phyloP scores from a whole-genome alignment of 1,140 invertebrate species.

The Hesperophylax magnus region DNA sequence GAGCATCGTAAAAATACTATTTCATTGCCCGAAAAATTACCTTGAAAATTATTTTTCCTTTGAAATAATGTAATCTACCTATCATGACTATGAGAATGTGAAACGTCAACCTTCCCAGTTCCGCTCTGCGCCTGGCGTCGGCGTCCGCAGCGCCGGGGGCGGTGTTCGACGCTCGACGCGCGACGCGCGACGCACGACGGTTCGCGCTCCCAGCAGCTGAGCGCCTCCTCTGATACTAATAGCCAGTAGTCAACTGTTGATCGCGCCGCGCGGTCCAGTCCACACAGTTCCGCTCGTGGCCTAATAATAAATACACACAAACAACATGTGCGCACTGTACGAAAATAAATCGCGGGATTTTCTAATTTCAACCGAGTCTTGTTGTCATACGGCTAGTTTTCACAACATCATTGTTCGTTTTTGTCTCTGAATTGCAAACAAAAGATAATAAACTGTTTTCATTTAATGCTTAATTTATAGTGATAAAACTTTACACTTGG shows the following conservation, averaged over 20 bases:
- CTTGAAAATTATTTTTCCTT: too few relatives aligned
- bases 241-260: conserved; percentile 41
- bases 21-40: too few relatives aligned
- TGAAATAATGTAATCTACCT: too few relatives aligned
- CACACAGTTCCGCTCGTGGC: not conserved
- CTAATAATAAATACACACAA: conserved; percentile 3
- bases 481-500: too few relatives aligned
- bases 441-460: not conserved
- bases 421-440: not conserved
- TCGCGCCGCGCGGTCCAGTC: conserved; percentile 34
- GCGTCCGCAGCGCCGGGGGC: conserved; percentile 18
- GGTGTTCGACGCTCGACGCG: too few relatives aligned
- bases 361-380: not conserved
- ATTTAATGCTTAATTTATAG: too few relatives aligned
- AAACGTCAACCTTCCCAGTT: not conserved
- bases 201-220: not conserved
- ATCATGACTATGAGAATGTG: too few relatives aligned
- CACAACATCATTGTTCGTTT: conserved; percentile 6
- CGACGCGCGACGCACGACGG: not conserved
- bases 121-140: not conserved
- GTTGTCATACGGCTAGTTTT: not conserved
- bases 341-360: conserved; percentile 16
- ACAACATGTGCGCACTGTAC: conserved; percentile 24
- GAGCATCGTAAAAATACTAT: too few relatives aligned
- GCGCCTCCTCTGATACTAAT: not conserved